Percentiles rank a stretch among this genome's conserved stretches.
phyloP scores from a whole-genome alignment of 1,140 invertebrate genomes.

The Zeugodacus cucurbitae region DNA sequence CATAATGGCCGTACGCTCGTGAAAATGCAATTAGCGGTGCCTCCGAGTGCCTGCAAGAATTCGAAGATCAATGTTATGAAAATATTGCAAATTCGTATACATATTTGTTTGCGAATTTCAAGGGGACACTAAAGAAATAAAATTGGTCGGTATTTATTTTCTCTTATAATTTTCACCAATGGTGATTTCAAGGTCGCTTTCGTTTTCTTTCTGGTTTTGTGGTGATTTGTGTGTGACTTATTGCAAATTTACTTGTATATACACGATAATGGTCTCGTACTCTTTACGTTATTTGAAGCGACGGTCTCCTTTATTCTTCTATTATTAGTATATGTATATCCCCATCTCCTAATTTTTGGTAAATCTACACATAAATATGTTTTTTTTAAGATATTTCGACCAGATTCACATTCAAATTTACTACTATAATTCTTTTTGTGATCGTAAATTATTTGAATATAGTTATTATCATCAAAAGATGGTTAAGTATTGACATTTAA shows the following conservation, averaged over 20 bases:
- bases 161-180: neutral
- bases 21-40: neutral
- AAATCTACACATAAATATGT: too few relatives aligned
- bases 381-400: too few relatives aligned
- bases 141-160: neutral
- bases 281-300: too few relatives aligned
- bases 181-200: neutral
- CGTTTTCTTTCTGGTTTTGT: neutral
- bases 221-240: neutral
- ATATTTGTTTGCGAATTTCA: neutral
- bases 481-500: too few relatives aligned
- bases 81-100: neutral
- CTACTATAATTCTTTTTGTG: too few relatives aligned
- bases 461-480: too few relatives aligned
- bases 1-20: neutral
- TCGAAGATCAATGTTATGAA: slow-evolving; percentile 10
- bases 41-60: neutral
- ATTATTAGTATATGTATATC: too few relatives aligned
- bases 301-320: too few relatives aligned
- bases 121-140: neutral
- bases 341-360: too few relatives aligned
- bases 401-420: too few relatives aligned
- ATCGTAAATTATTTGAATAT: too few relatives aligned
- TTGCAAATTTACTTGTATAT: neutral
- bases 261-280: too few relatives aligned